A percentile compares a stretch with the other conserved stretches of the same genome.
Evolutionary conservation across 2,797 vertebrate species (phyloP).

Genomic region (Alca torda): DNA sequence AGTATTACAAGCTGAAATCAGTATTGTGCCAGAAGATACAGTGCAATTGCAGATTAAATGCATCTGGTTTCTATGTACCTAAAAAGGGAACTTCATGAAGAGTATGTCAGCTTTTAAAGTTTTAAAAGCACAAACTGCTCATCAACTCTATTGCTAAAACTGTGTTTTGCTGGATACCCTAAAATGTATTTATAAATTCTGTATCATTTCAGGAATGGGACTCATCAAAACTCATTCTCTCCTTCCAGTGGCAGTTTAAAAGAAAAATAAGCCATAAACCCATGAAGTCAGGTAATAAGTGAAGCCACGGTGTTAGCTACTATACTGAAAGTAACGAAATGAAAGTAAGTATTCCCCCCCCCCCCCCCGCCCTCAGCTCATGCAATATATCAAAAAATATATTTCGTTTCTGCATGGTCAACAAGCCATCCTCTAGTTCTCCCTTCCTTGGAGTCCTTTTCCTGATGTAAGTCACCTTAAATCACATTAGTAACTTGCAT

Average conservation of each 20-base stretch:
- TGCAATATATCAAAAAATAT: not conserved
- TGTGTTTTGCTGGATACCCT: not conserved
- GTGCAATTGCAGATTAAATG: not conserved
- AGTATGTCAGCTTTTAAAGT: not conserved
- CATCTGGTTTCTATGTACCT: not conserved
- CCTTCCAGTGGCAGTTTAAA: not conserved
- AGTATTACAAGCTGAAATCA: not conserved
- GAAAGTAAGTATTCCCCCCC: fast-evolving
- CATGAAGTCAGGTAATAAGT: not conserved
- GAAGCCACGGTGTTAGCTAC: not conserved
- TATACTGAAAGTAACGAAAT: not conserved
- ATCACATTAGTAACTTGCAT: not conserved
- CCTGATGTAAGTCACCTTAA: not conserved
- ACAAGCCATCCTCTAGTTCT: not conserved
- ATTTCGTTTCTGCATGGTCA: not conserved
- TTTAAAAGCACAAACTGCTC: not conserved
- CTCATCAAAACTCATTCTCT: not conserved
- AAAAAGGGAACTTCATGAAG: not conserved
- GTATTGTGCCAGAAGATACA: not conserved
- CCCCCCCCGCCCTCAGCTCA: no score
- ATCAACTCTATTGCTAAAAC: not conserved
- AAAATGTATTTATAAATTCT: not conserved
- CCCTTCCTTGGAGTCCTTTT: not conserved
- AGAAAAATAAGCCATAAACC: fast-evolving
- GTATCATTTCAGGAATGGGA: fast-evolving